Evolutionary conservation across 1,140 invertebrate genomes (phyloP), one percentile per base, ranked within the genome.

Genomic region (Bombus pascuorum): DNA sequence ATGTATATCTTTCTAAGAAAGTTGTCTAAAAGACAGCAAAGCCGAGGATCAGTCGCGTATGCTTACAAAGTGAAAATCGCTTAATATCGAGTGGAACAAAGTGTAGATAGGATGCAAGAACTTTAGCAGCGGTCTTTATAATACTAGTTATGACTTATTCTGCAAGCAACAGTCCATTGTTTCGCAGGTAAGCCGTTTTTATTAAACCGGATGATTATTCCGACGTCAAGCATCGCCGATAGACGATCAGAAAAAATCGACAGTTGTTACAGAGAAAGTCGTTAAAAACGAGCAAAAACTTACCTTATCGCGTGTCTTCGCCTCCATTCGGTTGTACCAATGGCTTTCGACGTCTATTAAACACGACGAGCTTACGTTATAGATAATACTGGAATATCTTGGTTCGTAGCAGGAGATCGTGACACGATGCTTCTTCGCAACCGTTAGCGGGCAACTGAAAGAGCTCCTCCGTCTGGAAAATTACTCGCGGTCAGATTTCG

Each of bases 121-220:
- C 62, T 47, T 84, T n/a, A 70, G 22, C 34, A 47, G 44, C 75
- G 79, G 59, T 9, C 84, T 57, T 28, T 66, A 44, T 72, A 81
- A 83, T 66, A 76, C 80, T 28, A 72, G 73, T 72, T 81, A 78
- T 66, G 42, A 18, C 85, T 66, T 42, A 68, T 62, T 78, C 89
- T 92, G 91, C 88, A 73, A 91, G 72, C 89, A 91, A 92, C 91
- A 92, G 91, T 78, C 91, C 80, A 92, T 92, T 92, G 92, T 92
- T 92, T 92, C 79, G 57, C 76, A 86, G 90, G 91, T 93, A 92
- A 93, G 91, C 93, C 92, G 91, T 92, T 93, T 93, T 93, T 93
- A 93, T 93, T 92, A 92, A 92, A 92, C 79, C 90, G 84, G 91
- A 93, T 93, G 90, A 92, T 93, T 93, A 92, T 93, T 90, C 88